A percentile compares a stretch with the other conserved stretches of the same genome.
These are phyloP conservation scores for Yponomeuta evonymella DNA, from an alignment of 2,888 invertebrate species.

Conservation along the genomic window DNA sequence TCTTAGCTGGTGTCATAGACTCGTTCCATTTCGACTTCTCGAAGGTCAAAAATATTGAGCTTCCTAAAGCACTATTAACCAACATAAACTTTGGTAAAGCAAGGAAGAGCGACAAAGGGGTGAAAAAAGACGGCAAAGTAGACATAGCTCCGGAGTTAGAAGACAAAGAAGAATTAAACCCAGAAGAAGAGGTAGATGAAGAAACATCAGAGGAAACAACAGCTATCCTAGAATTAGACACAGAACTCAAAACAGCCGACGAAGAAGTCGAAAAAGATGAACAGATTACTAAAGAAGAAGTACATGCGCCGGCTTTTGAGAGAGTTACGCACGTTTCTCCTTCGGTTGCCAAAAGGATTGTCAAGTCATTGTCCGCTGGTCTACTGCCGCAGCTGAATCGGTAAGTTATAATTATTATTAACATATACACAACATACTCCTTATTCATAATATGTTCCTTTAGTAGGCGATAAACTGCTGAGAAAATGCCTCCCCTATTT, in stretches of 20 bases:
- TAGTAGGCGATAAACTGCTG: no score
- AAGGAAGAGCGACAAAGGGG: constrained; percentile 25
- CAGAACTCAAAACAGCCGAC: constrained; percentile 53
- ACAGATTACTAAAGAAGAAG: constrained; percentile 36
- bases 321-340: constrained; percentile 77
- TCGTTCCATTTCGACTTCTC: constrained; percentile 94
- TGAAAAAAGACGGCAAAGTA: constrained; percentile 24
- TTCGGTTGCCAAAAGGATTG: constrained; percentile 85
- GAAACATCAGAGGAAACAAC: constrained; percentile 27
- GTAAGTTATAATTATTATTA: constrained; percentile 33
- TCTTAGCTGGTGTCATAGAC: constrained; percentile 87
- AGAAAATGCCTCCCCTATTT: not conserved
- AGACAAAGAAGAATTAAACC: constrained; percentile 21
- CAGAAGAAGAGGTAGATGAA: constrained; percentile 30
- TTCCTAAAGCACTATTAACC: constrained; percentile 50
- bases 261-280: constrained; percentile 54
- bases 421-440: not conserved
- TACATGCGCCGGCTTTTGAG: constrained; percentile 53
- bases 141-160: constrained; percentile 30
- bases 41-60: constrained; percentile 65
- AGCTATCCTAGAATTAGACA: constrained; percentile 38
- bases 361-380: constrained; percentile 80
- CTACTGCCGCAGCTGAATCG: constrained; percentile 89
- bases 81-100: constrained; percentile 35
- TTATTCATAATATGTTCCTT: no score